Conservation (phyloP, 53 echinoderm and acorn worm species). For the Astropecten irregularis region DNA sequence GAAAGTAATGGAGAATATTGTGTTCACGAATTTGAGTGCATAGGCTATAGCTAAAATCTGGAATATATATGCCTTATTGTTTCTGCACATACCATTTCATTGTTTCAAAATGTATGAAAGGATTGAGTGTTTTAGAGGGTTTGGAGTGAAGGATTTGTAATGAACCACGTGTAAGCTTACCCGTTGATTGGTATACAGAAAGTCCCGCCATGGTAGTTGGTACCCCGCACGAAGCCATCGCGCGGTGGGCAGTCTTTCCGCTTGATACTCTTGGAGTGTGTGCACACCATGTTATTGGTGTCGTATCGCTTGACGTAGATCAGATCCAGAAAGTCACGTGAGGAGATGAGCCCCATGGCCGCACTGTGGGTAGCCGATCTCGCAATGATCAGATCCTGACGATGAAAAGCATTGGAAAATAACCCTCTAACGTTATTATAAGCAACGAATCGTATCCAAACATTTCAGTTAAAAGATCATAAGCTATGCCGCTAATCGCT, state of each 20-base stretch:
- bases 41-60: too few species aligned
- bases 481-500: too few species aligned
- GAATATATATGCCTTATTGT: too few species aligned
- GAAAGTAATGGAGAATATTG: too few species aligned
- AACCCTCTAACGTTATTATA: too few species aligned
- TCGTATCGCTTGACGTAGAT: slow-evolving; percentile 70
- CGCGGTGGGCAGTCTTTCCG: slow-evolving; percentile 80
- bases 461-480: too few species aligned
- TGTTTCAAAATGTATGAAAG: too few species aligned
- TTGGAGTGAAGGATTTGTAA: too few species aligned
- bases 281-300: slow-evolving; percentile 73
- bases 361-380: slow-evolving; percentile 92
- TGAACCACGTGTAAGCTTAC: slow-evolving; percentile 47
- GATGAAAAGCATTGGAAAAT: neutral
- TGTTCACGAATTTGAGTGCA: too few species aligned
- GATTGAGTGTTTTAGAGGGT: too few species aligned
- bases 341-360: slow-evolving; percentile 93
- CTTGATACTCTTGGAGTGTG: slow-evolving; percentile 92
- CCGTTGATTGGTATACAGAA: slow-evolving; percentile 86
- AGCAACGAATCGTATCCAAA: too few species aligned
- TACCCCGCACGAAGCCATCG: slow-evolving; percentile 87
- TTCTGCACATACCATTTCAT: too few species aligned
- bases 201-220: slow-evolving; percentile 97
- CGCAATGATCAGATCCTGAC: slow-evolving; percentile 82
- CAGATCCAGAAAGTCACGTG: slow-evolving; percentile 90